Evolutionary conservation across 2,888 invertebrate species (phyloP), one percentile per base, ranked within the genome.

Genomic region (Sisyra nigra): DNA sequence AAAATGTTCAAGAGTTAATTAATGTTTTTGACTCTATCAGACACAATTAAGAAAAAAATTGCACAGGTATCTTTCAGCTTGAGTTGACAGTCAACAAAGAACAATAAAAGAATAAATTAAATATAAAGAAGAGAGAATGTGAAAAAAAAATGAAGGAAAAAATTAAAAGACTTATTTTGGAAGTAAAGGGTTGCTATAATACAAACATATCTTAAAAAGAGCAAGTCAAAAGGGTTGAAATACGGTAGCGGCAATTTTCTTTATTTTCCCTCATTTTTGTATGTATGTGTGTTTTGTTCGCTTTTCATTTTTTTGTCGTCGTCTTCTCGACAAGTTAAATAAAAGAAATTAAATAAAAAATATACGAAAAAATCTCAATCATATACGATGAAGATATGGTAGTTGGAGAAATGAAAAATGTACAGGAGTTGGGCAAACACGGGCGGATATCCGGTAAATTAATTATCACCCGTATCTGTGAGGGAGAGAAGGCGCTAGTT

Each of bases 41-140:
- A 38, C 43, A 11, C 43, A 43, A 43, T 43, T 43, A 43, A 43
- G 43, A 43, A 43, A 38, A 42, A 43, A 43, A 43, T 35, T 42
- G 42, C 35, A 42, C 24, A 38, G 33, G 24, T 43, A 19, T 38
- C 43, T 31, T 43, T 43, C 38, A 18, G 31, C 43, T 32, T 34
- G 30, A 34, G 41, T 41, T 41, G 41, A 41, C 41, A 41, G 33
- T 43, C 37, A 29, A 43, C 43, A 43, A 43, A 43, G 43, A 43
- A 43, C 43, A 43, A 43, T 43, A 43, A 43, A 43, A 43, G 43
- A 43, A 43, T 43, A 43, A 43, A 43, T 43, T 43, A 43, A 43
- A 43, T 43, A 43, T 38, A 43, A 43, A 43, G 24, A 38, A 38
- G 13, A 11, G 19, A 29, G n/a, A 24, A 24, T 24, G 24, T 24